Evolutionary conservation across 2,113 vertebrate species (phyloP).

Genomic region (Crotalus helleri): DNA sequence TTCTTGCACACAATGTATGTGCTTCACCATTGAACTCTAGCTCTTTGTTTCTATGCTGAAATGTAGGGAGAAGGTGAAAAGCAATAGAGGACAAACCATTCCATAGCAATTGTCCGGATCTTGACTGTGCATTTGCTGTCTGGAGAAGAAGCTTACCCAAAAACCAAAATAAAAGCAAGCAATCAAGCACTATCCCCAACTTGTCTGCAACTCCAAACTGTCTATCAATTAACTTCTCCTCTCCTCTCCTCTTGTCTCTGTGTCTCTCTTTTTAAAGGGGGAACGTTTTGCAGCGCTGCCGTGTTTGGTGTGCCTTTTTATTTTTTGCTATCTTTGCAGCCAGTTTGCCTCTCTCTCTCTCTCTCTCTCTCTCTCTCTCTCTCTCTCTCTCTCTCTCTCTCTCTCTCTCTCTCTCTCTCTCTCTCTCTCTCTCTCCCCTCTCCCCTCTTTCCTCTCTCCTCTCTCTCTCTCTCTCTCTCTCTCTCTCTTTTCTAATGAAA

Average conservation of each 20-base stretch:
- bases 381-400: too few relatives aligned
- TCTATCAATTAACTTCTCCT: conserved; percentile 18
- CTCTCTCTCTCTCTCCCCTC: too few relatives aligned
- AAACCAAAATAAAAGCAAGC: background rate
- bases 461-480: too few relatives aligned
- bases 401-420: too few relatives aligned
- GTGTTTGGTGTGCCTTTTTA: too few relatives aligned
- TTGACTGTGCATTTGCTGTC: rapidly evolving
- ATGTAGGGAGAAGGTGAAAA: background rate
- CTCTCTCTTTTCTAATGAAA: conserved; percentile 19
- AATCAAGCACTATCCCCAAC: background rate
- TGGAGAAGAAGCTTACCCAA: background rate
- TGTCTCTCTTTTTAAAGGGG: too few relatives aligned
- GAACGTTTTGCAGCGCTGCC: too few relatives aligned
- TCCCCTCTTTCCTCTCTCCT: too few relatives aligned
- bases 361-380: too few relatives aligned
- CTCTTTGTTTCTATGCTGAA: rapidly evolving
- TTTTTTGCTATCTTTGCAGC: too few relatives aligned
- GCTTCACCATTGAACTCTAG: background rate
- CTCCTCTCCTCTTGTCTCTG: too few relatives aligned
- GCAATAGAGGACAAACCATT: background rate
- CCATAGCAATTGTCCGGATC: background rate
- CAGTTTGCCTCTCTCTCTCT: too few relatives aligned
- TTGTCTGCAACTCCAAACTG: conserved; percentile 37
- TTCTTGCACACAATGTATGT: background rate